These are phyloP conservation scores for Diachasmimorpha longicaudata DNA, from an alignment of 1,140 invertebrate genomes.

Conservation along the genomic window DNA sequence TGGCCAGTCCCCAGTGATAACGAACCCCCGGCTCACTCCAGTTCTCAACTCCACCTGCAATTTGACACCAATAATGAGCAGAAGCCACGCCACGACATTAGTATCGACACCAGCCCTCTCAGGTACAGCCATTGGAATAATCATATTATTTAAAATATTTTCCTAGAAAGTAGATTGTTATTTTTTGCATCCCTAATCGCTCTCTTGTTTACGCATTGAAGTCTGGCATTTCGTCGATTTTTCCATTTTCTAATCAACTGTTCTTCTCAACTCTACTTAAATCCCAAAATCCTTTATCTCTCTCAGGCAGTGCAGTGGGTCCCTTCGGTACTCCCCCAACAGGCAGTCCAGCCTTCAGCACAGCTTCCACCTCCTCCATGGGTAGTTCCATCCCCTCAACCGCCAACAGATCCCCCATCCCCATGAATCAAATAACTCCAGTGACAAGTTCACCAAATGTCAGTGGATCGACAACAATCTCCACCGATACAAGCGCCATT, in stretches of 20 bases:
- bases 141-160: no score
- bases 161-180: no score
- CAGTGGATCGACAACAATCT: constrained; percentile 38
- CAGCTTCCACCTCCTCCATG: constrained; percentile 54
- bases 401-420: constrained; percentile 56
- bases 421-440: constrained; percentile 39
- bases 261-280: no score
- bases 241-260: no score
- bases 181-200: no score
- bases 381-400: constrained; percentile 46
- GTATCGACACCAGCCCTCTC: not conserved
- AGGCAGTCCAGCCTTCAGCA: constrained; percentile 56
- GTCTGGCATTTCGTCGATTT: no score
- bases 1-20: constrained; percentile 27
- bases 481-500: constrained; percentile 33
- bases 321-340: constrained; percentile 54
- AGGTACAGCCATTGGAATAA: not conserved
- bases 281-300: no score
- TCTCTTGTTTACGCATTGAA: no score
- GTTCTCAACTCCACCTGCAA: constrained; percentile 55
- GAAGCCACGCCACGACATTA: constrained; percentile 31
- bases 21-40: constrained; percentile 56
- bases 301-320: constrained; percentile 14
- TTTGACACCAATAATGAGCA: constrained; percentile 49
- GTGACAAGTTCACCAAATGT: constrained; percentile 45